Conservation (phyloP, 2,113 vertebrate species). For the Nibea albiflora region DNA sequence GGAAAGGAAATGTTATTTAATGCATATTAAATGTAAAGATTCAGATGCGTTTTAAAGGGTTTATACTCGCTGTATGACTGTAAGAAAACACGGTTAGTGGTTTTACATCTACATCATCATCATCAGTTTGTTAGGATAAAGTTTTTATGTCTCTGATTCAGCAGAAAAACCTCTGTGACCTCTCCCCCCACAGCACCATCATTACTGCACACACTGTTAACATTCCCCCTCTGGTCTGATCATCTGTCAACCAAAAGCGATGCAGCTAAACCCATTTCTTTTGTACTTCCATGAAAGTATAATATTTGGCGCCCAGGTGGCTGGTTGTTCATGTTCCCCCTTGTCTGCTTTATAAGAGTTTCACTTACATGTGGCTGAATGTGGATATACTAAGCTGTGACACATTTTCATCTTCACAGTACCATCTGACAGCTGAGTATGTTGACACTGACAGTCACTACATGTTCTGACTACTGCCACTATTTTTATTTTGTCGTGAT, state of each 20-base stretch:
- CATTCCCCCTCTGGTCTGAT: not conserved
- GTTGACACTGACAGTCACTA: slow-evolving; percentile 27
- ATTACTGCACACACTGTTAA: not conserved
- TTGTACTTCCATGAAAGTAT: not conserved
- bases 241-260: not conserved
- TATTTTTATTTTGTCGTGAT: slow-evolving; percentile 22
- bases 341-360: not conserved
- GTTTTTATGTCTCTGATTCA: not conserved
- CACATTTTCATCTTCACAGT: slow-evolving; percentile 19
- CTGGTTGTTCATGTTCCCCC: not conserved
- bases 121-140: no score
- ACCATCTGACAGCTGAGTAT: slow-evolving; percentile 38
- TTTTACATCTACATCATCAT: not conserved
- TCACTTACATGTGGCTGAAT: slow-evolving; percentile 21
- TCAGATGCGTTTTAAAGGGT: not conserved
- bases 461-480: slow-evolving; percentile 20
- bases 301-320: not conserved
- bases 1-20: not conserved
- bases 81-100: not conserved
- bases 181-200: not conserved
- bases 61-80: not conserved
- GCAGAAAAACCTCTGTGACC: not conserved
- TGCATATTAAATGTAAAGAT: not conserved
- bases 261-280: not conserved
- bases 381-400: slow-evolving; percentile 15